A percentile compares a stretch with the other conserved stretches of the same genome.
Conservation (phyloP, 1,140 invertebrate species). For the Pentalonia nigronervosa region DNA sequence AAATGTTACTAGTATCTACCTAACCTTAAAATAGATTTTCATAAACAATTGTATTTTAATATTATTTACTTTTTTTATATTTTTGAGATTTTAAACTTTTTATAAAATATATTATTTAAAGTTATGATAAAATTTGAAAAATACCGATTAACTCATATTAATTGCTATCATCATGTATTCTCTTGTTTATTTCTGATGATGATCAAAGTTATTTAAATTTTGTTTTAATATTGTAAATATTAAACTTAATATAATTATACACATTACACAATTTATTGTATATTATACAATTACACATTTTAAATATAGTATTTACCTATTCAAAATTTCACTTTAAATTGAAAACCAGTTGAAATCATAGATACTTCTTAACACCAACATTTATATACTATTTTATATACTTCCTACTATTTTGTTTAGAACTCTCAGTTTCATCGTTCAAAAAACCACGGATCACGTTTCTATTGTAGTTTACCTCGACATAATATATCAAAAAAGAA, state of each 20-base stretch:
- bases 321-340: not conserved
- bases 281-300: too few relatives aligned
- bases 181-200: not conserved
- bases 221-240: not conserved
- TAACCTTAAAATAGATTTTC: not conserved
- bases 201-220: not conserved
- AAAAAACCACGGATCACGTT: constrained; percentile 41
- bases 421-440: constrained; percentile 32
- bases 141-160: not conserved
- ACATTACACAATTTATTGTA: too few relatives aligned
- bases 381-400: too few relatives aligned
- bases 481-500: constrained; percentile 41
- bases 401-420: constrained; percentile 17
- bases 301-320: not conserved
- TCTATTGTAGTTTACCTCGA: constrained; percentile 45
- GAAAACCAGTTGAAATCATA: not conserved
- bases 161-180: too few relatives aligned
- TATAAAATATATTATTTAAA: not conserved
- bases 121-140: not conserved
- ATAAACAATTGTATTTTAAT: not conserved
- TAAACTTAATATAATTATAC: not conserved
- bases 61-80: not conserved
- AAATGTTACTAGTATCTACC: not conserved
- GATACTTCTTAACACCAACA: not conserved
- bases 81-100: not conserved